Base-by-base conservation (phyloP, 1,140 invertebrate species). In the Pogonognathellus flavescens region DNA sequence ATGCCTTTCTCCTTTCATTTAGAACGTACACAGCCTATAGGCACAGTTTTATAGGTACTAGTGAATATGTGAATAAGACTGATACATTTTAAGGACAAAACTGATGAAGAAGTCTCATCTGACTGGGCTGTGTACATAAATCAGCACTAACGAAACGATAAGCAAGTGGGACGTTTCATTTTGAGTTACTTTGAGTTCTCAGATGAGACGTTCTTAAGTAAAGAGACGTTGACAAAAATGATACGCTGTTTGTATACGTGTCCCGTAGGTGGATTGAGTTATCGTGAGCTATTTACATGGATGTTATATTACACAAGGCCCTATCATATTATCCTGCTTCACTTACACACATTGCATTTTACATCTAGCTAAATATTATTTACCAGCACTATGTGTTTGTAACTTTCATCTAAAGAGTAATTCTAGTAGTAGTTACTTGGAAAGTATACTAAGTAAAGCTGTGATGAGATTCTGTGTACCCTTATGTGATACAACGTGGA, bases 181-280 rank as follows among this genome's bases (percentile, higher is more conserved):
- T 76, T 76, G 31, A 25, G 49, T 41, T 50, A 49, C 25, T 76
- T 76, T 76, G 70, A 50, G 41, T 76, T 76, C 41, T 31, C 25
- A 76, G 31, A 76, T 50, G 70, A 76, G 70, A 76, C 41, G 70
- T 7, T 50, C 70, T 76, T 76, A 3, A 16, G 25, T 70, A 70
- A 41, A 70, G 53, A 70, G 20, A 25, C 22, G 70, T 76, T 76
- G 70, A 76, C 70, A 50, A 76, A 76, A 76, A 76, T 76, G 70
- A 76, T 49, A 18, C 31, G 31, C 31, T 76, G 41, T 76, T 49
- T 76, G 70, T 76, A 31, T 66, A 66, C 3, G n/a, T 20, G 16
- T 60, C 9, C 6, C 31, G 31, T 41, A 6, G 31, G 31, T 41
- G 31, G 31, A 41, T 41, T 6, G 31, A 41, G 31, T 41, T 41